These are phyloP conservation scores for Ambastaia sidthimunki DNA, from an alignment of 2,797 vertebrate genomes.

Conservation along the genomic window DNA sequence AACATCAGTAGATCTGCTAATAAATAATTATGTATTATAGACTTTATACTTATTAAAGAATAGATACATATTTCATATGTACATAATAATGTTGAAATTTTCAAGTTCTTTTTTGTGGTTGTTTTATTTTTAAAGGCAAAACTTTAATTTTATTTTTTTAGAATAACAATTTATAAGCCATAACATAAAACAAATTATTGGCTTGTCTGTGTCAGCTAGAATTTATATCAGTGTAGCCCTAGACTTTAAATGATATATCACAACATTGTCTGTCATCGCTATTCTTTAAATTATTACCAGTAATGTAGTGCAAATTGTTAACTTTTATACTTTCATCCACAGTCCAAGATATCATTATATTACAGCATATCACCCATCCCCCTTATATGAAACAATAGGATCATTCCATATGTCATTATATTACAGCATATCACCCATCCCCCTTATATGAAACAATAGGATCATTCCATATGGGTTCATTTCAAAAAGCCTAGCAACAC, in stretches of 20 bases:
- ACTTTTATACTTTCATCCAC: not conserved
- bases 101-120: no score
- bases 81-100: no score
- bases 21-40: no score
- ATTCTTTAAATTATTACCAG: not conserved
- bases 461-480: slow-evolving; percentile 5
- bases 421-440: not conserved
- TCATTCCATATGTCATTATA: slow-evolving; percentile 18
- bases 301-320: not conserved
- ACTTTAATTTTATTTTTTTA: no score
- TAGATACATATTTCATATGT: no score
- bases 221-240: not conserved
- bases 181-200: not conserved
- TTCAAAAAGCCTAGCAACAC: slow-evolving; percentile 18
- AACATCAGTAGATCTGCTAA: no score
- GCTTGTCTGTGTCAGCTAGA: not conserved
- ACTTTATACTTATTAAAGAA: no score
- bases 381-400: no score
- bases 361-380: no score
- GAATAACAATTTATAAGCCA: not conserved
- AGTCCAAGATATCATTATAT: no score
- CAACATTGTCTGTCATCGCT: not conserved
- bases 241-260: not conserved
- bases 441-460: not conserved
- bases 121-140: no score